Evolutionary conservation across 2,888 invertebrate species (phyloP), one percentile per base, ranked within the genome.

Genomic region (Amphipoea oculea): DNA sequence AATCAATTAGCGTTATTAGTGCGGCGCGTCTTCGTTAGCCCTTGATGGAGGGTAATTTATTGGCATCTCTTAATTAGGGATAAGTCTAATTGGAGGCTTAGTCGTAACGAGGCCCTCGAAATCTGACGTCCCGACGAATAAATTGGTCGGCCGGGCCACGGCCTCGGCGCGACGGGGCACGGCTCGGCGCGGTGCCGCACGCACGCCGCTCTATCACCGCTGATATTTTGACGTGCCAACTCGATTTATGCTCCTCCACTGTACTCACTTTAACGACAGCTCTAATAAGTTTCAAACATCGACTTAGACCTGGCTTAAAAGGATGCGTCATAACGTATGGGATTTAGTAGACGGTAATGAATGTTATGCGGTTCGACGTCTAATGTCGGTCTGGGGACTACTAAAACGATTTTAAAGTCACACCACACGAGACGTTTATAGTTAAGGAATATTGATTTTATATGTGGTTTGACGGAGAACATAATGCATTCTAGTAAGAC

Each of bases 21-120:
- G 95, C 94, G 96, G 95, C 95, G 95, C 96, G 96, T 97, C 97
- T 97, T 97, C 97, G 96, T 96, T 96, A 97, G 96, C 92, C 96
- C 95, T 95, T 97, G 97, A 97, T 97, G 97, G 97, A 97, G 97
- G 97, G 97, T 97, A 97, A 97, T 97, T 97, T 97, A 97, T 97
- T 96, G 97, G 97, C 97, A 97, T 97, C 97, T 97, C 97, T 97
- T 97, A 97, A 97, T 97, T 97, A 97, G 97, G 97, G 97, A 97
- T 97, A 97, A 97, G 97, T 97, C 97, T 97, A 97, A 97, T 97
- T 97, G 97, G 97, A 96, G 97, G 97, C 97, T 97, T 97, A 97
- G 96, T 96, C 95, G 96, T 97, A 97, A 97, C 97, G 97, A 97
- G 97, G 95, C 97, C 94, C 97, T 97, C 96, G 95, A 97, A 96